Evolutionary conservation across 2,888 invertebrate species (phyloP).

Genomic region (Anagyrus pseudococci): DNA sequence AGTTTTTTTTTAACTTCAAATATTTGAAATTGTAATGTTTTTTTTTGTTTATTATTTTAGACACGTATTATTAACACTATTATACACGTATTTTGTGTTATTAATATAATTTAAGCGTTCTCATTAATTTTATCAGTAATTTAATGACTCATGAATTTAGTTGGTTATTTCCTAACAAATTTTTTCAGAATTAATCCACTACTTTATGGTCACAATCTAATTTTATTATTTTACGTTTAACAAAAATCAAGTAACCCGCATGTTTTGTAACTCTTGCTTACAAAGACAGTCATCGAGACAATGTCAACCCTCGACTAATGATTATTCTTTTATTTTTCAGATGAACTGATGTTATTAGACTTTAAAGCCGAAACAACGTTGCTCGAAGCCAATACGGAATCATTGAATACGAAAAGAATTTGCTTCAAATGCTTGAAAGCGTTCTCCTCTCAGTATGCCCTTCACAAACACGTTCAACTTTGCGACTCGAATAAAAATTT

Average conservation of each 20-base stretch:
- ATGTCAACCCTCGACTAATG: too few relatives aligned
- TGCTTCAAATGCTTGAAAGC: constrained; percentile 48
- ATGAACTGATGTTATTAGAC: not conserved
- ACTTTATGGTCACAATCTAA: not conserved
- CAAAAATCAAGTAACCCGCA: not conserved
- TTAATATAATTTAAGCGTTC: too few relatives aligned
- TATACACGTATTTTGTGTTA: too few relatives aligned
- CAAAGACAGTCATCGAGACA: not conserved
- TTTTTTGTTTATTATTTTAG: not conserved
- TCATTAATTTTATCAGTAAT: not conserved
- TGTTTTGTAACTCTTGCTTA: not conserved
- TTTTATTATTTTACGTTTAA: not conserved
- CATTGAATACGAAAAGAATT: not conserved
- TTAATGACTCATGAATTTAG: not conserved
- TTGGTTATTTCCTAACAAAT: not conserved
- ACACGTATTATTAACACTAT: not conserved
- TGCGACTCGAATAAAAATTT: constrained; percentile 12
- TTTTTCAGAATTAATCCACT: not conserved
- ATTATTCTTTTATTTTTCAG: not conserved
- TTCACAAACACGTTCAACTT: constrained; percentile 47
- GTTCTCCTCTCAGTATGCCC: constrained; percentile 50
- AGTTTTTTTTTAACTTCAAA: not conserved
- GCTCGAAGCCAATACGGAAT: not conserved
- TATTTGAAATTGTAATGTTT: not conserved
- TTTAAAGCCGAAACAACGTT: not conserved